phyloP scores from a whole-genome alignment of 2,113 vertebrate genomes.

The Heterotis niloticus region DNA sequence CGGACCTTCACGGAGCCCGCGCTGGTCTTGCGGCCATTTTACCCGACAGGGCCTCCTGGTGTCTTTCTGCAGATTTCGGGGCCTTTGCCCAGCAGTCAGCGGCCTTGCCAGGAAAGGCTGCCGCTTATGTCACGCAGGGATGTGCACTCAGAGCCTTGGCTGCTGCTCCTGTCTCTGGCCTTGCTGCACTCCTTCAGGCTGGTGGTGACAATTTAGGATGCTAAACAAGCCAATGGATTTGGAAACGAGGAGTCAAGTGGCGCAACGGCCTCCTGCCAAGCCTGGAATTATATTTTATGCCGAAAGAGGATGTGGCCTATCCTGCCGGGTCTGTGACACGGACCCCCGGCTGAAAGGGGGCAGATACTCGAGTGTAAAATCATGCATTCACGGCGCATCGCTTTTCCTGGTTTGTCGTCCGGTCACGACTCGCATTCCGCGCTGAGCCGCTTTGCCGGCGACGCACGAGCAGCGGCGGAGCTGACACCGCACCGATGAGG shows the following conservation, averaged over 20 bases:
- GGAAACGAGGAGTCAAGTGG: background rate
- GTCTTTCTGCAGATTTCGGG: background rate
- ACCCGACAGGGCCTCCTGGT: background rate
- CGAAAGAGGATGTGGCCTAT: background rate
- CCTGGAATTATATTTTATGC: conserved; percentile 1
- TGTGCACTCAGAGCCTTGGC: background rate
- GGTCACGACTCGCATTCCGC: background rate
- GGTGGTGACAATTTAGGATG: conserved; percentile 1
- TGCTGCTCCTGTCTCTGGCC: background rate
- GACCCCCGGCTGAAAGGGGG: background rate
- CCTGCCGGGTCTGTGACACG: background rate
- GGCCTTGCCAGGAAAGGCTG: background rate
- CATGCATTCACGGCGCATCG: background rate
- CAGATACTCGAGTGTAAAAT: background rate
- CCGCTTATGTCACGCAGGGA: background rate
- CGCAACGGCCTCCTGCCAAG: background rate
- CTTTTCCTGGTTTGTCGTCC: background rate
- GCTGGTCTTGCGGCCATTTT: background rate
- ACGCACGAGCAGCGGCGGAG: background rate
- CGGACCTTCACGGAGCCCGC: too few relatives aligned
- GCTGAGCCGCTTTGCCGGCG: background rate
- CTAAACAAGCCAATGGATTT: background rate
- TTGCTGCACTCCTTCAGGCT: background rate
- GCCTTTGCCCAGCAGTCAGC: background rate
- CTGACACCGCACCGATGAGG: background rate